Conservation (phyloP, 64 coral and sea anemone species). For the Montipora sp. region DNA sequence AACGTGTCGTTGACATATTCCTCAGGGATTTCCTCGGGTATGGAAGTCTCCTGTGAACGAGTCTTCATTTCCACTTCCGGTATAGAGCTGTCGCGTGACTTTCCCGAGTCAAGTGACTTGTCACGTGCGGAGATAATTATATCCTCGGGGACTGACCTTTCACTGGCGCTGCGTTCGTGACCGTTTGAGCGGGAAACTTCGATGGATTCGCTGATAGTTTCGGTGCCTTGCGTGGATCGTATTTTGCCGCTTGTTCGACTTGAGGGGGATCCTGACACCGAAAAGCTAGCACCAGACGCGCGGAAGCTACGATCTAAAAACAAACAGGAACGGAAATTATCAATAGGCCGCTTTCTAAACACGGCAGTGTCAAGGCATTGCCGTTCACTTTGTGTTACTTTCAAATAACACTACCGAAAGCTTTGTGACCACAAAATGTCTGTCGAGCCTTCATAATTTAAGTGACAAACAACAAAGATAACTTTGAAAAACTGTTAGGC, state of each 20-base stretch:
- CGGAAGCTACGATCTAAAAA: conserved; percentile 4
- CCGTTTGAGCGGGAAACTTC: not conserved
- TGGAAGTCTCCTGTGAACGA: conserved; percentile 11
- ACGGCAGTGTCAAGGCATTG: too few relatives aligned
- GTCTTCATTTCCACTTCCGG: conserved; percentile 71
- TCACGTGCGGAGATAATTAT: conserved; percentile 18
- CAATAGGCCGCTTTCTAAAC: too few relatives aligned
- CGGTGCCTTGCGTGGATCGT: conserved; percentile 17
- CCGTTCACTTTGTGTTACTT: too few relatives aligned
- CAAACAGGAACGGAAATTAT: not conserved
- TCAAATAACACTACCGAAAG: too few relatives aligned
- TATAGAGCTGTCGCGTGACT: conserved; percentile 80
- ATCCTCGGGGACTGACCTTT: conserved; percentile 77
- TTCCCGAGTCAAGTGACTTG: conserved; percentile 48
- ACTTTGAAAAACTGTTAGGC: too few relatives aligned
- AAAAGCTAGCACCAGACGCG: not conserved
- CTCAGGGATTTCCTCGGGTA: conserved; percentile 46
- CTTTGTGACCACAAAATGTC: too few relatives aligned
- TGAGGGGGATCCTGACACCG: not conserved
- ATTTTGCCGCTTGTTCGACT: conserved; percentile 4
- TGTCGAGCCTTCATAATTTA: too few relatives aligned
- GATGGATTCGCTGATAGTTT: conserved; percentile 14
- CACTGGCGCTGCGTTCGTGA: conserved; percentile 62
- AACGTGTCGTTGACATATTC: conserved; percentile 94
- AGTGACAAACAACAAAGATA: too few relatives aligned